These are phyloP conservation scores for Adelognathus sp. DNA, from an alignment of 2,888 invertebrate genomes.

Conservation along the genomic window DNA sequence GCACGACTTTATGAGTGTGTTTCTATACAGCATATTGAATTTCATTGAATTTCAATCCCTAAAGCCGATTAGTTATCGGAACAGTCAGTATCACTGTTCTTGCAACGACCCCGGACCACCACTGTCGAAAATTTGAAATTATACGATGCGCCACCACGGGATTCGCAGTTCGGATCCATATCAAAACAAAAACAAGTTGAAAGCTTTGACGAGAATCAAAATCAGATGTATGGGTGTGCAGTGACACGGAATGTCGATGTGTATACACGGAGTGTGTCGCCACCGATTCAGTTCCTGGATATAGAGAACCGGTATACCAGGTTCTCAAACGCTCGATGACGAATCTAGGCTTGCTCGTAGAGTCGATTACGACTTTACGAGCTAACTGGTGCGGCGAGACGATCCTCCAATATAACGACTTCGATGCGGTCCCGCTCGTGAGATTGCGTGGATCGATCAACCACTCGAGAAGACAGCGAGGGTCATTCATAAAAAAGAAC, in stretches of 20 bases:
- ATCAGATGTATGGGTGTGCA: neutral
- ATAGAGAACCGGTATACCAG: conserved; percentile 43
- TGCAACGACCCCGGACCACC: conserved; percentile 15
- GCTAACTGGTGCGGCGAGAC: conserved; percentile 60
- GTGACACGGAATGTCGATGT: conserved; percentile 21
- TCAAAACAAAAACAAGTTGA: conserved; percentile 42
- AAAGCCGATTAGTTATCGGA: conserved; percentile 10
- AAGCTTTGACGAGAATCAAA: conserved; percentile 1
- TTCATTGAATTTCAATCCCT: neutral
- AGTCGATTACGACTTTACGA: conserved; percentile 67
- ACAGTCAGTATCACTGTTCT: neutral
- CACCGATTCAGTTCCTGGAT: conserved; percentile 13
- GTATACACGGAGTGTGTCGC: conserved; percentile 12
- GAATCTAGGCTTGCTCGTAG: conserved; percentile 71
- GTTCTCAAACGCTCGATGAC: conserved; percentile 63
- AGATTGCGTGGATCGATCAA: conserved; percentile 40
- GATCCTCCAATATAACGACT: conserved; percentile 52
- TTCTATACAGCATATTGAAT: neutral
- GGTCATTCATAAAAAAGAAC: conserved; percentile 70
- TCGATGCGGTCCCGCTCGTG: conserved; percentile 3
- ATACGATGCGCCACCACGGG: conserved; percentile 5
- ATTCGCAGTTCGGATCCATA: conserved; percentile 48
- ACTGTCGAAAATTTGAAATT: conserved; percentile 10
- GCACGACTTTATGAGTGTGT: too few relatives aligned
- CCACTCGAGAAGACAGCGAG: conserved; percentile 63